Evolutionary conservation across 1,140 invertebrate genomes (phyloP), one percentile per base, ranked within the genome.

Genomic region (Drepana arcuata): DNA sequence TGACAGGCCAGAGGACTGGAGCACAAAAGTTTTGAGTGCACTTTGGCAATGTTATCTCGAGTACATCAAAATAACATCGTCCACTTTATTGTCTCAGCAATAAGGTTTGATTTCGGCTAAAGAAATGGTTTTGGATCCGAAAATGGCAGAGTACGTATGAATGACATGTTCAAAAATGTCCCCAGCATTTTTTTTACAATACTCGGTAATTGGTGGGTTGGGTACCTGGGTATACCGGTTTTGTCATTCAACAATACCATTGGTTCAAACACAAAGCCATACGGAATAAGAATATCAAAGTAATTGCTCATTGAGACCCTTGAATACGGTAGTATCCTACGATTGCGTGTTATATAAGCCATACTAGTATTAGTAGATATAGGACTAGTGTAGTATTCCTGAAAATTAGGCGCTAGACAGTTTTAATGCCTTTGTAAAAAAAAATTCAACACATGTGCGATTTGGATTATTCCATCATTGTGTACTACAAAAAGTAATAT

Each of bases 141-240:
- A 42, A 38, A 36, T 16, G 34, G 44, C 38, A 41, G 43, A 38
- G 39, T 45, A 48, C 49, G 53, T 53, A 38, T 64, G 71, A 79
- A 75, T 78, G 73, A 82, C 73, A 78, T 68, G 71, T 65, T 65
- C 58, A 66, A 73, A 66, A 75, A 75, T 82, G 75, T 82, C 78
- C 64, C 73, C 55, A 53, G 60, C 65, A 71, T 67, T 74, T 80
- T 72, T 79, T 70, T 65, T 64, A 82, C 75, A 82, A 82, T 82
- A 59, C 65, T 14, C 41, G 23, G 68, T 82, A 80, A 82, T 82
- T 82, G 78, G 78, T 82, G 70, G 78, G 78, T 71, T 71, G 73
- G 74, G 69, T 82, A 82, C 78, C 78, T 82, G 78, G 78, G 59
- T 57, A 49, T 44, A 36, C 49, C 36, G 55, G 62, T 68, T 70